Percentiles rank a stretch among this genome's conserved stretches.
Conservation (phyloP, 2,797 vertebrate genomes). For the Sebastes nivosus region DNA sequence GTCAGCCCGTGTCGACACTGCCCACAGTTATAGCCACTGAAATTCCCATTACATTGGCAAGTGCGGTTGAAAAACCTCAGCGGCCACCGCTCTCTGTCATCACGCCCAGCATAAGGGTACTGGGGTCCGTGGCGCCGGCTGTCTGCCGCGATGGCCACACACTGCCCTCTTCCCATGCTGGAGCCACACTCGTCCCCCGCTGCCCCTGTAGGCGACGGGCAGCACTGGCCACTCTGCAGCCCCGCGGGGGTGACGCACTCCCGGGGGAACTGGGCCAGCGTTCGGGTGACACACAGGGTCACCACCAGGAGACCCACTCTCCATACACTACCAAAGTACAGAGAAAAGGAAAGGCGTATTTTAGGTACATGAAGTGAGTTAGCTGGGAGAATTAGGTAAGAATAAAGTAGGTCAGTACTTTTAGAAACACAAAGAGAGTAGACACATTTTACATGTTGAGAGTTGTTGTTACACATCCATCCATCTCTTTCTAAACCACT, state of each 20-base stretch:
- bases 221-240: conserved; percentile 87
- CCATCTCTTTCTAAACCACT: conserved; percentile 31
- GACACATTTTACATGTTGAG: not conserved
- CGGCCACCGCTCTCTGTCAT: conserved; percentile 95
- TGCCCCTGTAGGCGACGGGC: conserved; percentile 85
- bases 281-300: conserved; percentile 49
- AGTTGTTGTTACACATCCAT: conserved; percentile 7
- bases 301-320: conserved; percentile 59
- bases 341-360: not conserved
- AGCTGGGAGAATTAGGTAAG: not conserved
- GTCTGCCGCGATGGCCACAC: conserved; percentile 83
- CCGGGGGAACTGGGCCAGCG: conserved; percentile 89
- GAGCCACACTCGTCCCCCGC: conserved; percentile 87
- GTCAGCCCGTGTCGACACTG: conserved; percentile 87
- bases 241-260: conserved; percentile 84
- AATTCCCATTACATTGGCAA: conserved; percentile 90
- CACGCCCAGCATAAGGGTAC: conserved; percentile 90
- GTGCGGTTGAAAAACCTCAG: conserved; percentile 92
- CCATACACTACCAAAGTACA: conserved; percentile 64
- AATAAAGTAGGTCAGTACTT: not conserved
- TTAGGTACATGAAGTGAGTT: not conserved
- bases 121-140: conserved; percentile 87
- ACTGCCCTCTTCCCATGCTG: conserved; percentile 87
- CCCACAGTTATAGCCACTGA: conserved; percentile 90
- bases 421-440: not conserved